Conservation (phyloP, 2,888 invertebrate genomes). For the Rhagonycha lutea region DNA sequence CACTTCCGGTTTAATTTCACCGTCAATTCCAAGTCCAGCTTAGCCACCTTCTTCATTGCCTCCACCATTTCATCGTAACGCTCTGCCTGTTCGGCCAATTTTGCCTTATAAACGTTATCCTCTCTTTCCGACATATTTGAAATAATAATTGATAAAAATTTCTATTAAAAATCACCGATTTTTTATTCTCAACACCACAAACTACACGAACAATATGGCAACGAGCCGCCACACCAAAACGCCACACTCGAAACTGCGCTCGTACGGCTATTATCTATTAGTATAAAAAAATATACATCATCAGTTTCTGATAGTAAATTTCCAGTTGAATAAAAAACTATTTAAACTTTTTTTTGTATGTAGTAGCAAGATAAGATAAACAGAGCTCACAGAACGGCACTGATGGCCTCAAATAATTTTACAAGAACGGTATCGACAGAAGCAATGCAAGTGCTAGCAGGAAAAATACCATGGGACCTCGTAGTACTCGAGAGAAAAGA, state of each 20-base stretch:
- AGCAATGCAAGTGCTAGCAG: too few species aligned
- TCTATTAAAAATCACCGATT: constrained; percentile 48
- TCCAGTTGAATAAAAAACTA: too few species aligned
- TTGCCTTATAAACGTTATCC: constrained; percentile 99
- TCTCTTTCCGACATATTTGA: constrained; percentile 93
- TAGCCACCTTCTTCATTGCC: constrained; percentile 97
- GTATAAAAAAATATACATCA: too few species aligned
- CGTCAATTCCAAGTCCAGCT: constrained; percentile 90
- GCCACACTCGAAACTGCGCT: not conserved
- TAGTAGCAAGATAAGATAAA: too few species aligned
- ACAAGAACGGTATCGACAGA: too few species aligned
- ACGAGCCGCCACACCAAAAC: constrained; percentile 71
- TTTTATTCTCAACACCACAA: constrained; percentile 68
- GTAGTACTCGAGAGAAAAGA: too few species aligned
- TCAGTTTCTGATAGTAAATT: too few species aligned
- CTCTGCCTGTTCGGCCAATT: constrained; percentile 98
- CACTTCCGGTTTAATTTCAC: too few species aligned
- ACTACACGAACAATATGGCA: constrained; percentile 79
- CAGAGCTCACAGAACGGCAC: too few species aligned
- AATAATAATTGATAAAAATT: constrained; percentile 69
- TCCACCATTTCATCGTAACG: constrained; percentile 99
- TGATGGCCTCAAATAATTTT: too few species aligned
- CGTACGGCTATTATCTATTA: constrained; percentile 14
- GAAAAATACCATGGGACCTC: too few species aligned
- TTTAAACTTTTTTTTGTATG: too few species aligned